Base-by-base conservation (phyloP, 2,113 vertebrate genomes). In the Oreochromis niloticus region DNA sequence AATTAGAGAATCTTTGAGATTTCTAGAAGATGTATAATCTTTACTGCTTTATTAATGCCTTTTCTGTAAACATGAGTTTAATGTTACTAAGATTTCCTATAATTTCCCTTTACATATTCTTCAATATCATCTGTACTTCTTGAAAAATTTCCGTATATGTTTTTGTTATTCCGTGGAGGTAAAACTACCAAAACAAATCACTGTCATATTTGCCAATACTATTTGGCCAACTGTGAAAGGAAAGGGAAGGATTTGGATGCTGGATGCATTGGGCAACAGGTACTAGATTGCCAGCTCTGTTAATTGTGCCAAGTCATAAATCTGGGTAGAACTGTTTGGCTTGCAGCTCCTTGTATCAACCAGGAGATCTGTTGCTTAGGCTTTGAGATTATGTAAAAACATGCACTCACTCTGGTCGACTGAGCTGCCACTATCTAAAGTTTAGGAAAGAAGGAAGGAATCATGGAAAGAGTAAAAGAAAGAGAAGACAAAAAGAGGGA, bases 331-430 rank as follows among this genome's bases (percentile, higher is more conserved):
- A 85, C 75, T 85, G 80, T 89, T 92, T 89, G 90, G 89, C 80
- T 91, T 85, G 48, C 80, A 50, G 80, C 84, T 71, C 75, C 66
- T 34, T 16, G 54, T 79, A 85, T 91, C 87, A 83, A 85, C 81
- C 63, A 55, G 50, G 54, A 84, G 39, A 88, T 93, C 84, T 78
- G 61, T 75, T 87, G 84, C 80, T 84, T 41, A 84, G 80, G 66
- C 86, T 86, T 56, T 81, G 81, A 94, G 79, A 94, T 93, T 88
- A 91, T 91, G 92, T 89, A 91, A 91, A 93, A 91, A 85, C 91
- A 93, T 90, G 90, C 83, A 34, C 86, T 90, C 43, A 55, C 30
- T 79, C 32, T 59, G 86, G 59, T 85, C 56, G 36, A 27, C 59
- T 88, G 85, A 82, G 82, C 85, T 61, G 85, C 43, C 61, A 57